Evolutionary conservation across 2,113 vertebrate genomes (phyloP), one percentile per base, ranked within the genome.

Genomic region (Scalopus aquaticus): DNA sequence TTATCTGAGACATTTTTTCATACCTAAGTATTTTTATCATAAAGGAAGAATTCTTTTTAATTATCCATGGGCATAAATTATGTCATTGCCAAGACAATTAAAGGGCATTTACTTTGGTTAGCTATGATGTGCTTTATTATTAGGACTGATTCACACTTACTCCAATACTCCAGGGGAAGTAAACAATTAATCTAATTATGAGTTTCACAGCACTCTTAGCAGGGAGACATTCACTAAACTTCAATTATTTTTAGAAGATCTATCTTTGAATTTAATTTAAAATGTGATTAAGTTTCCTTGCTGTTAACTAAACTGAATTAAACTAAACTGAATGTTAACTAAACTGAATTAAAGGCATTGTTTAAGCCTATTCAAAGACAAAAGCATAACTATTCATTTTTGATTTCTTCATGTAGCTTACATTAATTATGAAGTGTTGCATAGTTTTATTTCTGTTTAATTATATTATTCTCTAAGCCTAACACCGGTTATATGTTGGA

Each of bases 201-300:
- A 92, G 64, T 74, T 85, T 93, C 88, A 94, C 24, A 96, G 70
- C 19, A 72, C 72, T 94, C 80, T 90, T 42, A 65, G 58, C 58
- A 95, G 62, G 93, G 83, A 90, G 17, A 37, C 65, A 80, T 76
- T 94, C 39, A 49, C 46, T 70, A 93, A 91, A 56, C 46, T 69
- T 93, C 88, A 96, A 88, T 96, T 97, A 95, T 91, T 96, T 93
- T 94, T 91, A 83, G 88, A 95, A 93, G 82, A 70, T 60, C 19
- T 56, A 62, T 70, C 51, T 86, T 88, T 69, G 37, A 88, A 83
- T 94, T 92, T 92, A 91, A 94, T 90, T 97, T 97, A 60, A 95
- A 95, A 72, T 96, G 65, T 95, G 73, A 88, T 92, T 91, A 95
- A 94, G 16, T 91, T 88, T 22, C 11, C 60, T 82, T 90, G 49